These are phyloP conservation scores for Ceratosolen solmsi DNA, from an alignment of 1,140 invertebrate genomes.

Conservation along the genomic window DNA sequence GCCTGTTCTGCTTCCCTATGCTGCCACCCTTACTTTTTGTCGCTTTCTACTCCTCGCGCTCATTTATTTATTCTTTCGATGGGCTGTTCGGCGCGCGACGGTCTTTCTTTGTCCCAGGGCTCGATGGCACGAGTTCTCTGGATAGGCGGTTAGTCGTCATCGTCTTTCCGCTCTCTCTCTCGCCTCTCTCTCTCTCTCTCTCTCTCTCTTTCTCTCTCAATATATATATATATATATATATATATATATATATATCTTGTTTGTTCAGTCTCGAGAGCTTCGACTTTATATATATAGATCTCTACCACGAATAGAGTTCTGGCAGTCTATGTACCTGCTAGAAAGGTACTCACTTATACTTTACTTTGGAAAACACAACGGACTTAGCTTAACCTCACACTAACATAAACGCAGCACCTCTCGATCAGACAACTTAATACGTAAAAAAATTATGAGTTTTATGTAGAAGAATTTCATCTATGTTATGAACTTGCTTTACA, in stretches of 20 bases:
- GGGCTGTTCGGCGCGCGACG: slow-evolving; percentile 57
- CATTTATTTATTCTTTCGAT: slow-evolving; percentile 69
- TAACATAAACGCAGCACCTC: not conserved
- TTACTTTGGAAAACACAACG: slow-evolving; percentile 61
- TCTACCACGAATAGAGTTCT: slow-evolving; percentile 59
- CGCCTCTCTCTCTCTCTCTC: slow-evolving; percentile 6
- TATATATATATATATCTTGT: no score
- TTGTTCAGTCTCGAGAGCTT: no score
- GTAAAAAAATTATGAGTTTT: not conserved
- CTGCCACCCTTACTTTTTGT: not conserved
- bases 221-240: no score
- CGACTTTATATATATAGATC: slow-evolving; percentile 62
- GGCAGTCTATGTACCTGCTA: slow-evolving; percentile 57
- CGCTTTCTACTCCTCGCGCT: slow-evolving; percentile 53
- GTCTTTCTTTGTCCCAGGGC: slow-evolving; percentile 68
- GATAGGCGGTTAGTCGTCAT: slow-evolving; percentile 55
- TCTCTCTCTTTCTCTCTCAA: slow-evolving; percentile 51
- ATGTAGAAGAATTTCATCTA: not conserved
- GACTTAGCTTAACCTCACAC: slow-evolving; percentile 33
- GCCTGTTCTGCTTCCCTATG: not conserved
- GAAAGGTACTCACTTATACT: slow-evolving; percentile 51
- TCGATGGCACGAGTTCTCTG: slow-evolving; percentile 52
- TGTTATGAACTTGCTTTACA: slow-evolving; percentile 1
- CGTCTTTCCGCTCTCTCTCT: slow-evolving; percentile 41
- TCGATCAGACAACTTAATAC: not conserved